These are phyloP conservation scores for Andricus curvator DNA, from an alignment of 2,888 invertebrate species.

Conservation along the genomic window DNA sequence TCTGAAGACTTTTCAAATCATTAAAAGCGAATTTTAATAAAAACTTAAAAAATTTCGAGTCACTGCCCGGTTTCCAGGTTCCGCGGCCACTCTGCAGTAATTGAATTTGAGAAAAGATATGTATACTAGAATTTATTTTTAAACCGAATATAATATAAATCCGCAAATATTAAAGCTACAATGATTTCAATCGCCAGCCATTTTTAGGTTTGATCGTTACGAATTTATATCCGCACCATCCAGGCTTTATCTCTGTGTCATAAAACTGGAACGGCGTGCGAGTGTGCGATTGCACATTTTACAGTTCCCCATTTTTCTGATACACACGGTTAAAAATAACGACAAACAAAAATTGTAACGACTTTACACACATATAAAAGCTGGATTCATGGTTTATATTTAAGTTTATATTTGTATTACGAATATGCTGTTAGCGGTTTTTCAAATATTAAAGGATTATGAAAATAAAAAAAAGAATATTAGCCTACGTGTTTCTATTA, in stretches of 20 bases:
- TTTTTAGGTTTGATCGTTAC: slow-evolving; percentile 7
- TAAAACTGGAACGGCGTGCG: slow-evolving; percentile 7
- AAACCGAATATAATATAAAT: not conserved
- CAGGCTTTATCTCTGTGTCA: not conserved
- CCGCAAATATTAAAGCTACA: not conserved
- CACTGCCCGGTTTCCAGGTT: too few species aligned
- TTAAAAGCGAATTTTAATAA: too few species aligned
- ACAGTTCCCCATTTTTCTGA: not conserved
- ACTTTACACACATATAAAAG: not conserved
- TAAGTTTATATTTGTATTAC: not conserved
- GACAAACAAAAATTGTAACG: not conserved
- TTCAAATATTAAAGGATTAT: not conserved
- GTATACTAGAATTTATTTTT: not conserved
- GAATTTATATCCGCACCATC: not conserved
- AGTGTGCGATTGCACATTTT: slow-evolving; percentile 6
- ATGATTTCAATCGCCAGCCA: not conserved
- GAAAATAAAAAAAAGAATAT: not conserved
- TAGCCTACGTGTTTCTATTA: too few species aligned
- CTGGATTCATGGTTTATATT: not conserved
- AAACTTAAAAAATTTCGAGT: too few species aligned
- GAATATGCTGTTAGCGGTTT: not conserved
- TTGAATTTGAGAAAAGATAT: not conserved
- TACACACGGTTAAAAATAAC: not conserved
- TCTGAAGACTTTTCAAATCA: too few species aligned
- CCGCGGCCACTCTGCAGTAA: too few species aligned